Evolutionary conservation across 2,888 invertebrate species (phyloP).

Genomic region (Lamellibrachia columna): DNA sequence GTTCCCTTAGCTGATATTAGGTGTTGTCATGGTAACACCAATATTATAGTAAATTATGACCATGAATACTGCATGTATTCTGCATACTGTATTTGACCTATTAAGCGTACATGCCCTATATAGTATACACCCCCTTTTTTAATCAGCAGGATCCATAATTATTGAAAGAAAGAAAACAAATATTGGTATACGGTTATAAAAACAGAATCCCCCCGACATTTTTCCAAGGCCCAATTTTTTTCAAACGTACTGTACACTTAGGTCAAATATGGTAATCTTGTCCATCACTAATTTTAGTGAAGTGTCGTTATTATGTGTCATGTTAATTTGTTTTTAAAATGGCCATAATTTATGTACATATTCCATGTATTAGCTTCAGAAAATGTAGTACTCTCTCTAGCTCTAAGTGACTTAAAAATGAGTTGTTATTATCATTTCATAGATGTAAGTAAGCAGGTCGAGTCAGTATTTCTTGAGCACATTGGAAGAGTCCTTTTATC

Average conservation of each 20-base stretch:
- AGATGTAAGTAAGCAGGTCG: background rate
- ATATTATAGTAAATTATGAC: background rate
- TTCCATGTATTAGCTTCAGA: background rate
- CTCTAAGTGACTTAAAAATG: background rate
- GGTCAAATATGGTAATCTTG: background rate
- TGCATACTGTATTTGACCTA: background rate
- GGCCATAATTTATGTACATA: background rate
- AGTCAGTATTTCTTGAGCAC: background rate
- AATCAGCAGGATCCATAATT: too few relatives aligned
- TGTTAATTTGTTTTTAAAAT: background rate
- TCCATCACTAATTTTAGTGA: background rate
- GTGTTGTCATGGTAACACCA: background rate
- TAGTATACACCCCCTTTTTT: too few relatives aligned
- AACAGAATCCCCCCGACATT: too few relatives aligned
- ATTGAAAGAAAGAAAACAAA: too few relatives aligned
- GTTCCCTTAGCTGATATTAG: background rate
- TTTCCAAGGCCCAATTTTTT: too few relatives aligned
- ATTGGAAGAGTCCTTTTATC: conserved; percentile 4
- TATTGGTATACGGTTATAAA: too few relatives aligned
- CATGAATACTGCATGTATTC: background rate
- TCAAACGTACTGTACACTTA: too few relatives aligned
- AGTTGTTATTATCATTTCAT: background rate
- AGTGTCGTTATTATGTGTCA: background rate
- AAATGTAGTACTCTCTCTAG: background rate
- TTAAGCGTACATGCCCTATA: too few relatives aligned